Evolutionary conservation across 2,797 vertebrate genomes (phyloP), one percentile per base, ranked within the genome.

Genomic region (Girardinus metallicus): DNA sequence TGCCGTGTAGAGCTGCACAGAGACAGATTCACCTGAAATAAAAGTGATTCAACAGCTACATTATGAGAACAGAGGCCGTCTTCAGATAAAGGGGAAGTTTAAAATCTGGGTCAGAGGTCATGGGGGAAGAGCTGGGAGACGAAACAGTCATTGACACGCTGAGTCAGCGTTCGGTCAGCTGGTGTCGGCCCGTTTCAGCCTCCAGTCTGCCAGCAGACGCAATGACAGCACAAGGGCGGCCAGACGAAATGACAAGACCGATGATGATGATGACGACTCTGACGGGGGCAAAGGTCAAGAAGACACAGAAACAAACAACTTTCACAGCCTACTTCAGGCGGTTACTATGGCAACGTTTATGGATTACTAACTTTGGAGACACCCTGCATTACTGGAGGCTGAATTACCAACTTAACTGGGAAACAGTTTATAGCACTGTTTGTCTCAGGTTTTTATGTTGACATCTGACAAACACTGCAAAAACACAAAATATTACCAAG

Each of bases 101-200:
- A 31, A 49, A 78, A 85, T 89, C 46, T 89, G 88, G 78, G 87
- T 87, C 85, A 87, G 62, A 68, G 43, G 29, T 87, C 85, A 87
- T 47, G 57, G 34, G 29, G 85, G 75, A 18, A 39, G 83, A 46
- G 78, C 81, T 23, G 74, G 53, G 60, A 73, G 78, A 79, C 53
- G 34, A 80, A 68, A 31, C 53, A 77, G 75, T 81, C 81, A 68
- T 75, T 62, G 72, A 85, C 75, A 43, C 46, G 89, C 89, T 91
- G 91, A 91, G 88, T 93, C 89, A 92, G 51, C 34, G 66, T 85
- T 55, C 41, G 62, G 86, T 93, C 89, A 91, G 92, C 92, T 90
- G 91, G 78, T 86, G 91, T 76, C 79, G 5, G 82, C 46, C 77
- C 29, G 77, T 76, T 74, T 66, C 84, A 64, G 84, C 82, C 83